These are phyloP conservation scores for Lithodes maja DNA, from an alignment of 2,888 invertebrate genomes.

Conservation along the genomic window DNA sequence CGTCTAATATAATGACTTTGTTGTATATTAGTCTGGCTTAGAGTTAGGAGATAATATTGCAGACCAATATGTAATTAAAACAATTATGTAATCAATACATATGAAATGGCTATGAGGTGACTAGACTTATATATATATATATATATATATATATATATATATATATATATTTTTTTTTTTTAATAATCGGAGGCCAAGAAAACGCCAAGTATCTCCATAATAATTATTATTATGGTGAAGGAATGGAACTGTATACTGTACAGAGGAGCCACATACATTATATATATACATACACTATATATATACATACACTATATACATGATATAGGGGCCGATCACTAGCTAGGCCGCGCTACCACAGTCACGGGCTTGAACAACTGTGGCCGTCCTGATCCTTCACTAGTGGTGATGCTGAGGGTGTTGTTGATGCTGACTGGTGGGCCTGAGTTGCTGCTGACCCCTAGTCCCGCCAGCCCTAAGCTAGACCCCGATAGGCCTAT, in stretches of 20 bases:
- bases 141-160: too few relatives aligned
- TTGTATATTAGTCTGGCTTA: too few relatives aligned
- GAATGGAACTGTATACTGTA: not conserved
- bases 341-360: conserved; percentile 57
- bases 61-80: too few relatives aligned
- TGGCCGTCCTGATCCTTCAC: conserved; percentile 13
- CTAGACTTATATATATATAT: too few relatives aligned
- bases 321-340: conserved; percentile 21
- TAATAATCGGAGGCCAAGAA: not conserved
- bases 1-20: too few relatives aligned
- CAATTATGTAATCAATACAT: too few relatives aligned
- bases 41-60: too few relatives aligned
- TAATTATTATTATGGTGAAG: conserved; percentile 37
- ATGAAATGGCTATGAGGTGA: too few relatives aligned
- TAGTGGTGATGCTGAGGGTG: not conserved
- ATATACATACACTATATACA: conserved; percentile 61
- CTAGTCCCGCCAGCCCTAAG: not conserved
- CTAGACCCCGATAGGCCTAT: conserved; percentile 10
- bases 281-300: conserved; percentile 51
- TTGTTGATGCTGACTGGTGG: not conserved
- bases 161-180: too few relatives aligned
- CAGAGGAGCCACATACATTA: conserved; percentile 26
- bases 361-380: conserved; percentile 53
- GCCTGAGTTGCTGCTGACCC: conserved; percentile 18
- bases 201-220: conserved; percentile 4